Evolutionary conservation across 2,797 vertebrate genomes (phyloP), one percentile per base, ranked within the genome.

Genomic region (Onychomys arenicola): DNA sequence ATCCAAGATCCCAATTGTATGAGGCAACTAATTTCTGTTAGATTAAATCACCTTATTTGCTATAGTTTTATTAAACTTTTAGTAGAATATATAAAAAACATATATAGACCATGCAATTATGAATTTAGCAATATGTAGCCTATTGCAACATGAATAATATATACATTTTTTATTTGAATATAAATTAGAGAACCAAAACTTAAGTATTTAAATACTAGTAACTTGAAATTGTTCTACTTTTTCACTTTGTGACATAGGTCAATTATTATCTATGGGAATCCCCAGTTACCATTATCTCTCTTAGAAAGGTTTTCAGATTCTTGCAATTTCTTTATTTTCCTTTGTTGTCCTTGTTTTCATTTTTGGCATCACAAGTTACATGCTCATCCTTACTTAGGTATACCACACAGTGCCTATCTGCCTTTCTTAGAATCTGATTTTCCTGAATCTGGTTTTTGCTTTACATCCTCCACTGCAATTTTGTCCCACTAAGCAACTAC

Each of bases 101-200:
- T 52, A 73, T n/a, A 40, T 4, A 77, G 23, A 37, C 1, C 25
- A 32, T 11, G 11, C 1, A 59, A 23, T 19, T 13, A 89, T 91
- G 25, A 82, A 57, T 61, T 32, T 55, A 73, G 29, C 2, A 83
- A 89, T 9, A 40, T 40, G 32, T 49, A 82, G 57, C 52, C 17
- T 1, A 76, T 19, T 97, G 2, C 43, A 90, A 37, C 59, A 21
- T 80, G 81, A 97, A 63, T 90, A 80, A 59, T 65, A 63, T n/a
- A 78, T 6, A 49, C 7, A 89, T 4, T 75, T 86, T 55, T 86
- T 6, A 80, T 87, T n/a, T 80, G 12, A 59, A 57, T 78, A 3
- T 37, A 89, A 75, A 86, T 14, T 57, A 32, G 5, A 27, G 40
- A 23, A 37, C 2, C 13, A 55, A 61, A 43, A 32, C 17, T 76